Evolutionary conservation across 1,140 invertebrate genomes (phyloP), one percentile per base, ranked within the genome.

Genomic region (Chironomus tepperi): DNA sequence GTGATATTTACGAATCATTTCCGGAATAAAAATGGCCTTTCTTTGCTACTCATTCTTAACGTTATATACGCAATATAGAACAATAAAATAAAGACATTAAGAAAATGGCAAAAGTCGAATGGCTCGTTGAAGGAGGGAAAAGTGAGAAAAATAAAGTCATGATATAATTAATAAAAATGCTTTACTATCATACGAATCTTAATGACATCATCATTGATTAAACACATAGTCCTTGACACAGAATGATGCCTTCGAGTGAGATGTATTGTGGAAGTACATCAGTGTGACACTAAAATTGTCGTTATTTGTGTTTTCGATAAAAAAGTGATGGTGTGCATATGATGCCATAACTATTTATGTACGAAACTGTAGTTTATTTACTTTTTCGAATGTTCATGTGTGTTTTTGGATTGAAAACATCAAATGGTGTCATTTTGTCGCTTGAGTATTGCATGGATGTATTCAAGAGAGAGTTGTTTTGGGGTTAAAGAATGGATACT

Each of bases 121-220:
- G 47, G 12, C 15, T n/a, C 10, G 47, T 10, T 9, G n/a, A 57
- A 57, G n/a, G 47, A 57, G 12, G 12, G 24, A 34, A 5, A 34
- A 34, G 12, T 57, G 47, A 57, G 47, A 57, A 57, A 47, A 47
- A 47, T n/a, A 57, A 12, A 57, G 12, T 57, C 12, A 57, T 12
- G 47, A 70, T 18, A 18, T 70, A 70, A 70, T 70, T 70, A 70
- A 70, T 70, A 16, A 12, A 12, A 12, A 15, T 57, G 12, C n/a
- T n/a, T 57, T n/a, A 15, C 12, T 12, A 70, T 70, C 65, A 70
- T 70, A 70, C 65, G 12, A 70, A 70, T 70, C 65, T 19, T 70
- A 70, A 70, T 70, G 65, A 70, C 65, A 19, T 16, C 16, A 70
- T 70, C 19, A 70, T 21, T 70, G 65, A 70, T 70, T 70, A 70